phyloP scores from a whole-genome alignment of 2,888 invertebrate species.

The Augochlorella aurata region DNA sequence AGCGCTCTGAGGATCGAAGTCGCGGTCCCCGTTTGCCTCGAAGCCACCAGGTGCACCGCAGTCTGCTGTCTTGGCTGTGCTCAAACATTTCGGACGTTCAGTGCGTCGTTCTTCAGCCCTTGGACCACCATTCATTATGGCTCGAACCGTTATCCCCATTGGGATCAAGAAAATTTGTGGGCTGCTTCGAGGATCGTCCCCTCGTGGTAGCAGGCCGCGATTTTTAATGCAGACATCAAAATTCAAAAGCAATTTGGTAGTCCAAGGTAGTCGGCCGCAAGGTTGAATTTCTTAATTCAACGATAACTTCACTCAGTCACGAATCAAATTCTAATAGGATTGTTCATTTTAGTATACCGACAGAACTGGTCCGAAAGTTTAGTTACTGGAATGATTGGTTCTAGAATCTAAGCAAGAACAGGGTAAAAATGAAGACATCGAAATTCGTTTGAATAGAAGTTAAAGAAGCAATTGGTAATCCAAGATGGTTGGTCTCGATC shows the following conservation, averaged over 20 bases:
- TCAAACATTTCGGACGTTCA: background rate
- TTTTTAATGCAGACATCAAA: background rate
- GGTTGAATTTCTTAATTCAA: too few species aligned
- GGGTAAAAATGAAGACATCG: too few species aligned
- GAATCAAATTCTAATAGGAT: background rate
- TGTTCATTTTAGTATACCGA: background rate
- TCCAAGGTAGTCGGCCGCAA: background rate
- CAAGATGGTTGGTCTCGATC: too few species aligned
- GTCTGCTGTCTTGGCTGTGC: slow-evolving; percentile 94
- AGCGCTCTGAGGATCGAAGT: slow-evolving; percentile 94
- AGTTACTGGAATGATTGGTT: too few species aligned
- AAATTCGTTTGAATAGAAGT: too few species aligned
- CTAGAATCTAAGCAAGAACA: too few species aligned
- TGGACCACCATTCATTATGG: background rate
- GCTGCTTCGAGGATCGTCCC: background rate
- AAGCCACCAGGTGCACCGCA: slow-evolving; percentile 96
- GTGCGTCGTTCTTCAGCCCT: background rate
- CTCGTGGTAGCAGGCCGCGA: too few species aligned
- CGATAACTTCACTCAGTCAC: background rate
- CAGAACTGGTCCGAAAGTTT: too few species aligned
- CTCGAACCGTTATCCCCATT: background rate
- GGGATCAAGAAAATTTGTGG: background rate
- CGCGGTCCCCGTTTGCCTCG: slow-evolving; percentile 95
- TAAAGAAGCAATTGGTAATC: too few species aligned
- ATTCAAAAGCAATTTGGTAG: background rate